These are phyloP conservation scores for Cryptoblepharus egeriae DNA, from an alignment of 2,797 vertebrate genomes.

Conservation along the genomic window DNA sequence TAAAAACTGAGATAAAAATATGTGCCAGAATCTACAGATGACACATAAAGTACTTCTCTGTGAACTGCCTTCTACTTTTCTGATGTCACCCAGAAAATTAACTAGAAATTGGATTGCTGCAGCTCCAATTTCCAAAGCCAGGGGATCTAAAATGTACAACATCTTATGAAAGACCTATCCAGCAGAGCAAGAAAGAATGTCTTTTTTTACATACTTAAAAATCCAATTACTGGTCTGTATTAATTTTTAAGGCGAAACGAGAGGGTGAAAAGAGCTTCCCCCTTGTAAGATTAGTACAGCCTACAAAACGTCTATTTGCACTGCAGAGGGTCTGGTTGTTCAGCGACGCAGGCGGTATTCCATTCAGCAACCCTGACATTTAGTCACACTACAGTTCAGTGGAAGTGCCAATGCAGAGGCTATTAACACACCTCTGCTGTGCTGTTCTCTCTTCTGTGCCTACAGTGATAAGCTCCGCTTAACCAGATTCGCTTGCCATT, in stretches of 20 bases:
- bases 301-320: constrained; percentile 11
- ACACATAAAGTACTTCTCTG: background rate
- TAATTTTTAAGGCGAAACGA: background rate
- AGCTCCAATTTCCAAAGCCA: background rate
- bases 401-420: background rate
- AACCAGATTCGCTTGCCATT: background rate
- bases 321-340: background rate
- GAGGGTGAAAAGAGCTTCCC: background rate
- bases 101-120: background rate
- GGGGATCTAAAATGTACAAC: background rate
- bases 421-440: background rate
- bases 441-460: background rate
- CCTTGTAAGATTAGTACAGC: background rate
- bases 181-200: background rate
- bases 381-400: background rate
- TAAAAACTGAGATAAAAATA: background rate
- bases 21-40: background rate
- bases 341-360: constrained; percentile 15
- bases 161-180: background rate
- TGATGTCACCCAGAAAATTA: background rate
- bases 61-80: background rate
- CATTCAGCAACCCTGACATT: background rate
- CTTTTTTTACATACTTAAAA: background rate
- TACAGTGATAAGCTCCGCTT: constrained; percentile 5
- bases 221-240: background rate